Evolutionary conservation across 2,113 vertebrate species (phyloP).

Genomic region (Carassius auratus): DNA sequence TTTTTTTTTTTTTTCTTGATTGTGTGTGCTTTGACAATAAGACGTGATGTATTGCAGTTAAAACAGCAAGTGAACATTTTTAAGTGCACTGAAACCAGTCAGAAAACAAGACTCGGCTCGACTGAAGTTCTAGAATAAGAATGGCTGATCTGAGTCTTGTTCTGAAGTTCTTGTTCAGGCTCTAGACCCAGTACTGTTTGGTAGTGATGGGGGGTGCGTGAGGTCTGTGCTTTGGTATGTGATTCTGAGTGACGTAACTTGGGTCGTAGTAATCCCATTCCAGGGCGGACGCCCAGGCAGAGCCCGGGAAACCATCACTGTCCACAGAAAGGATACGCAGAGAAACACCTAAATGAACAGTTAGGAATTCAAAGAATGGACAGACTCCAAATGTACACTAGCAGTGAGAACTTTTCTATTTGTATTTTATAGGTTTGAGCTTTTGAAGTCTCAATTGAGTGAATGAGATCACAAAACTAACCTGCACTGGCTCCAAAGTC

Average conservation of each 20-base stretch:
- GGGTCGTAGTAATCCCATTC: constrained; percentile 86
- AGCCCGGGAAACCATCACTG: constrained; percentile 74
- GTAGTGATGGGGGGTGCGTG: constrained; percentile 68
- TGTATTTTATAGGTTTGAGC: background rate
- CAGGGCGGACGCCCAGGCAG: constrained; percentile 67
- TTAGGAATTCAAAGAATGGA: constrained; percentile 18
- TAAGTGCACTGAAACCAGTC: background rate
- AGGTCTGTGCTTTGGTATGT: constrained; percentile 70
- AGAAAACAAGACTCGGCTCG: background rate
- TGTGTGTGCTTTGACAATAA: background rate
- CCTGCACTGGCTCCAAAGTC: constrained; percentile 86
- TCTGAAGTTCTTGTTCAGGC: background rate
- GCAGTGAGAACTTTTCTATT: background rate
- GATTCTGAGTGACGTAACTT: constrained; percentile 76
- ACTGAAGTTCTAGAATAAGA: background rate
- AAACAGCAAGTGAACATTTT: constrained; percentile 29
- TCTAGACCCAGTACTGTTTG: constrained; percentile 79
- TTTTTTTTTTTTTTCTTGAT: background rate
- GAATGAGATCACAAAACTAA: constrained; percentile 49
- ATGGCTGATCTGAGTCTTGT: background rate
- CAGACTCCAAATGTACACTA: background rate
- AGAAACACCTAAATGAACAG: constrained; percentile 74
- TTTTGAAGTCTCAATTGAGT: background rate
- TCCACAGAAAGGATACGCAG: constrained; percentile 80
- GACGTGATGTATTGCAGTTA: constrained; percentile 6